phyloP scores from a whole-genome alignment of 2,888 invertebrate genomes.

The Candidula unifasciata region DNA sequence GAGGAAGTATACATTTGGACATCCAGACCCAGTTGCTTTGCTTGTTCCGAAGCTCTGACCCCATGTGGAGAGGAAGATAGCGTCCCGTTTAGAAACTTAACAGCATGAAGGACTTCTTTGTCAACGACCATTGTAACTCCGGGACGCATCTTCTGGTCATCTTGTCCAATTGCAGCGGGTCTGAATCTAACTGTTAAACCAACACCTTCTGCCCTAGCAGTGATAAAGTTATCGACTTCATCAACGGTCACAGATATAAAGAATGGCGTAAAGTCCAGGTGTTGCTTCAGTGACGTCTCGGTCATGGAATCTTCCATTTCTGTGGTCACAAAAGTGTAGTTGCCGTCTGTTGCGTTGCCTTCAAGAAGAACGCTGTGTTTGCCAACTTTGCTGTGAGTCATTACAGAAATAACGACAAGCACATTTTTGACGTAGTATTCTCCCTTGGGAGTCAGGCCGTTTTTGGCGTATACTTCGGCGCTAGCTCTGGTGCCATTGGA shows the following conservation, averaged over 20 bases:
- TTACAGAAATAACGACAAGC: background rate
- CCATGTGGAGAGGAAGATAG: slow-evolving; percentile 20
- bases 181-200: slow-evolving; percentile 33
- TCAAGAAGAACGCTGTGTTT: slow-evolving; percentile 17
- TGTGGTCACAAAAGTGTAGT: background rate
- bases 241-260: background rate
- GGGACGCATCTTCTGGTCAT: slow-evolving; percentile 3
- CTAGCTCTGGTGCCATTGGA: background rate
- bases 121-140: slow-evolving; percentile 19
- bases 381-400: background rate
- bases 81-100: slow-evolving; percentile 7
- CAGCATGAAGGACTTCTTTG: background rate
- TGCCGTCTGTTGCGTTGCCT: background rate
- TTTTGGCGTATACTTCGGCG: slow-evolving; percentile 31
- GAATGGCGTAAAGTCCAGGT: background rate
- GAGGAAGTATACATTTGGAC: background rate
- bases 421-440: slow-evolving; percentile 15
- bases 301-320: slow-evolving; percentile 7
- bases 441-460: background rate
- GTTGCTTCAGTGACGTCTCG: background rate
- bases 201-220: background rate
- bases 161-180: background rate
- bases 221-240: background rate
- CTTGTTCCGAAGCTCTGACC: background rate
- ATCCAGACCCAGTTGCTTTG: background rate